phyloP scores from a whole-genome alignment of 2,113 vertebrate genomes.

The Rhagologus leucostigma region DNA sequence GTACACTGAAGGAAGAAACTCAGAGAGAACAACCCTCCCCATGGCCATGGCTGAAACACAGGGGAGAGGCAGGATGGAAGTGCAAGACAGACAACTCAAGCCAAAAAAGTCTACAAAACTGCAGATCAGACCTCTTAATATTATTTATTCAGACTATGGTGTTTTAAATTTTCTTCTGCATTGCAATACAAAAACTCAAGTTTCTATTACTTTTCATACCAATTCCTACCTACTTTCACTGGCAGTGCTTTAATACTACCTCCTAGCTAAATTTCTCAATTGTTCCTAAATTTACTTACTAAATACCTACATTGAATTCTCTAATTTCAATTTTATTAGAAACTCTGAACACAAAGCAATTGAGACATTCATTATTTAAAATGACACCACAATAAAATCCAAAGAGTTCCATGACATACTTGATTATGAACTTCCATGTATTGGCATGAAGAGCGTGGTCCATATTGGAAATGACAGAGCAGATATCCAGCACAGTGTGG shows the following conservation, averaged over 20 bases:
- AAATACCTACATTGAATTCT: neutral
- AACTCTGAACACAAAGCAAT: neutral
- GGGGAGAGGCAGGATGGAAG: neutral
- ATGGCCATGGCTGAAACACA: neutral
- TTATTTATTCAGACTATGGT: neutral
- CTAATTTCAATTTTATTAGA: neutral
- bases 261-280: neutral
- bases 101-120: neutral
- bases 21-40: neutral
- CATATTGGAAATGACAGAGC: slow-evolving; percentile 87
- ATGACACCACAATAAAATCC: neutral
- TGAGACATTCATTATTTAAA: neutral
- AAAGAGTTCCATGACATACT: slow-evolving; percentile 73
- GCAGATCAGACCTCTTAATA: neutral
- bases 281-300: neutral
- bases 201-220: neutral
- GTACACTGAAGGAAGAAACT: neutral
- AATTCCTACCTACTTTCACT: neutral
- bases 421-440: slow-evolving; percentile 96
- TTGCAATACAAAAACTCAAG: neutral
- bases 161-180: neutral
- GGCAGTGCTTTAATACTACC: neutral
- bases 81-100: neutral
- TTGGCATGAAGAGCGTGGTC: slow-evolving; percentile 95
- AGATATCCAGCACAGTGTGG: slow-evolving; percentile 90